These are phyloP conservation scores for Actias luna DNA, from an alignment of 2,888 invertebrate genomes.

Conservation along the genomic window DNA sequence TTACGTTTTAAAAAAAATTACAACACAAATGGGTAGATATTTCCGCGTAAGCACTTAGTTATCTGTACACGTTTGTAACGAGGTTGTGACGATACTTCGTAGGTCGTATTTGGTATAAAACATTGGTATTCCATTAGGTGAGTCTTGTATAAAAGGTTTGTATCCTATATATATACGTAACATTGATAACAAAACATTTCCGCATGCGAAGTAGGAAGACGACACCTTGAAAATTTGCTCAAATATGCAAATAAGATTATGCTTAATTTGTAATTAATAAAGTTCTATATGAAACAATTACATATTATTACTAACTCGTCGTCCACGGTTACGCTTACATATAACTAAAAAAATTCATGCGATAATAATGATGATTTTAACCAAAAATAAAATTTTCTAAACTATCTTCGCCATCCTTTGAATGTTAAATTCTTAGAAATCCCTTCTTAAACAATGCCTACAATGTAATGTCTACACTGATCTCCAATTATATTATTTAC, in stretches of 20 bases:
- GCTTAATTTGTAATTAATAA: not conserved
- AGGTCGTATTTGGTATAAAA: slow-evolving; percentile 44
- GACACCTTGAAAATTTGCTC: not conserved
- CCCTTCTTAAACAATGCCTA: too few relatives aligned
- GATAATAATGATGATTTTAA: too few relatives aligned
- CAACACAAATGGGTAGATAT: slow-evolving; percentile 43
- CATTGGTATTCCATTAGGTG: slow-evolving; percentile 66
- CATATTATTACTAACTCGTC: too few relatives aligned
- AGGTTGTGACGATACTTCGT: slow-evolving; percentile 55
- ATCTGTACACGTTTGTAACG: slow-evolving; percentile 69
- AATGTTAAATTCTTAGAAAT: too few relatives aligned
- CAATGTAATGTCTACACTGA: too few relatives aligned
- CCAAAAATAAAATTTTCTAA: too few relatives aligned
- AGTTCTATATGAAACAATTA: too few relatives aligned
- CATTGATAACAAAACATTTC: slow-evolving; percentile 32
- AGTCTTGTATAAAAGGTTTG: slow-evolving; percentile 44
- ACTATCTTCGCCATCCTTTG: too few relatives aligned
- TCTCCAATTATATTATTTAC: too few relatives aligned
- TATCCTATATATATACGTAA: slow-evolving; percentile 41
- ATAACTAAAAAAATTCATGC: too few relatives aligned
- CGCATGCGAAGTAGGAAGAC: slow-evolving; percentile 35
- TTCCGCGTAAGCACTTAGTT: slow-evolving; percentile 74
- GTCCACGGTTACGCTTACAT: too few relatives aligned
- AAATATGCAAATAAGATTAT: not conserved
- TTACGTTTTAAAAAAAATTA: slow-evolving; percentile 38